Percentiles rank a stretch among this genome's conserved stretches.
phyloP scores from a whole-genome alignment of 1,140 invertebrate species.

The Micrasema minimum region DNA sequence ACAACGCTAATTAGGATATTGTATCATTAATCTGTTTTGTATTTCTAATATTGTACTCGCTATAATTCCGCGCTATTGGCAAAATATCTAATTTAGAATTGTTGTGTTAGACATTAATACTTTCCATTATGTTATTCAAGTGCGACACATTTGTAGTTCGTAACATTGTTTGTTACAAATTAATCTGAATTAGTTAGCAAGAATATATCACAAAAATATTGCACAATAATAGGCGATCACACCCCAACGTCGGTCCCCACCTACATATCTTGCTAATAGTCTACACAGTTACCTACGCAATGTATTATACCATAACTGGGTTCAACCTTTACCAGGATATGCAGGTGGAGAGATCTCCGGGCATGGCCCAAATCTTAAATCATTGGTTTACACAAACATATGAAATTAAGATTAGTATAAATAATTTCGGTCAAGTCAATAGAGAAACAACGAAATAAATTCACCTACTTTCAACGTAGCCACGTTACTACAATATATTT shows the following conservation, averaged over 20 bases:
- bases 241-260: not conserved
- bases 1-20: constrained; percentile 12
- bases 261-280: no score
- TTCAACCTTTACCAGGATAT: no score
- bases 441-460: no score
- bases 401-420: constrained; percentile 29
- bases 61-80: constrained; percentile 11
- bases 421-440: constrained; percentile 23
- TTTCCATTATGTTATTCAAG: constrained; percentile 30
- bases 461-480: no score
- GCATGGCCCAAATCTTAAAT: constrained; percentile 12
- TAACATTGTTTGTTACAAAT: constrained; percentile 15
- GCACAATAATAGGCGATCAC: constrained; percentile 20
- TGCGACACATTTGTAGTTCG: not conserved
- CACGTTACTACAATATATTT: no score
- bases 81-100: constrained; percentile 49
- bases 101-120: constrained; percentile 26
- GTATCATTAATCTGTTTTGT: constrained; percentile 13
- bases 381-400: constrained; percentile 17
- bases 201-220: constrained; percentile 39
- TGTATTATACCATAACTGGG: no score
- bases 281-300: no score
- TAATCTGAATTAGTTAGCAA: constrained; percentile 22
- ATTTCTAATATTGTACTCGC: constrained; percentile 13
- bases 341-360: not conserved